Evolutionary conservation across 2,113 vertebrate species (phyloP), one percentile per base, ranked within the genome.

Genomic region (Otis tarda): DNA sequence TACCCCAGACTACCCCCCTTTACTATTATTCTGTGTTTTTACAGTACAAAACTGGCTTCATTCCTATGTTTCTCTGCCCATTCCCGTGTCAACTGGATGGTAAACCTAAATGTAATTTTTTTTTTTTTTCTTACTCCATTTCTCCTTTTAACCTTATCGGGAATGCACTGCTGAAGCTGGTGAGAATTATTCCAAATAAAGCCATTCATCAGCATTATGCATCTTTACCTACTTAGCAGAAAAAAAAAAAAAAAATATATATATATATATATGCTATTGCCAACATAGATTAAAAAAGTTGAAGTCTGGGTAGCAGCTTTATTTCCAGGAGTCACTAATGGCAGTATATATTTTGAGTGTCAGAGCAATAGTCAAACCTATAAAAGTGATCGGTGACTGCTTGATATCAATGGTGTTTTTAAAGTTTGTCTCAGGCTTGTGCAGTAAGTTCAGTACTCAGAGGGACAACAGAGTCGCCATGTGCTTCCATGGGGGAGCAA

Each of bases 301-400:
- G 63, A 90, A 86, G 82, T 77, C 41, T 65, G 39, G 30, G 59
- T 77, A 73, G 82, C 59, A 83, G 59, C 50, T 93, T 95, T 95
- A 83, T 92, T 90, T 85, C 82, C 55, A 90, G 63, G 79, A 85
- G 57, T 65, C 90, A 68, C 31, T 86, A 81, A 88, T 77, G 76
- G 69, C 63, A 52, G 57, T 69, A 24, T 52, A 35, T 88, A 43
- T 95, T 87, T 79, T 76, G 69, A 94, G 47, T 49, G 50, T 84
- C 67, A 76, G 74, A 91, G 70, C 92, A 64, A 64, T 56, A 94
- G 84, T 94, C 74, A 76, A 50, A 60, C 39, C 78, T 71, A 45
- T 84, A 90, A 85, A 87, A 90, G 53, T 61, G 60, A 93, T 91
- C 7, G 3, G 60, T 82, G 60, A 68, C 59, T 76, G 39, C 53